These are phyloP conservation scores for Heliangelus exortis DNA, from an alignment of 2,797 vertebrate genomes.

Conservation along the genomic window DNA sequence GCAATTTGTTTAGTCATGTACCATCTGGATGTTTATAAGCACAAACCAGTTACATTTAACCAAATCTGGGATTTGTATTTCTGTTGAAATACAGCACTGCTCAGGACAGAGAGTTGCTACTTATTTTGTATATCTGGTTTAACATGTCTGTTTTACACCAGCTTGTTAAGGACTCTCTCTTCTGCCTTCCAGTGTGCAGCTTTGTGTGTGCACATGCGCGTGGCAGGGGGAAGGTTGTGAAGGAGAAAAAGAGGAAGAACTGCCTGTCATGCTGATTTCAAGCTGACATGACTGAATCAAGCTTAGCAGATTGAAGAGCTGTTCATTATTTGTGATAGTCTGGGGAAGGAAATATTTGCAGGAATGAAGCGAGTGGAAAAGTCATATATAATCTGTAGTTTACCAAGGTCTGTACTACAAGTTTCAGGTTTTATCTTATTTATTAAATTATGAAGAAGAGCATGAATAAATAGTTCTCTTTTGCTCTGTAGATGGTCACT, in stretches of 20 bases:
- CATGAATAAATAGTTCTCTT: neutral
- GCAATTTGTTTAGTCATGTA: slow-evolving; percentile 70
- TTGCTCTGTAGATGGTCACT: neutral
- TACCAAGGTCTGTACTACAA: neutral
- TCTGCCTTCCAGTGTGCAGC: slow-evolving; percentile 27
- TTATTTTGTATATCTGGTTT: slow-evolving; percentile 26
- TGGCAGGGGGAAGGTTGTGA: neutral
- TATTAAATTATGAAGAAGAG: neutral
- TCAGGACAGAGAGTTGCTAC: slow-evolving; percentile 17
- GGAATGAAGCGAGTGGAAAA: neutral
- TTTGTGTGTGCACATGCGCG: neutral
- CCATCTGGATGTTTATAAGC: slow-evolving; percentile 72
- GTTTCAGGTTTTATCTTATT: neutral
- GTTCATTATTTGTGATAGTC: neutral
- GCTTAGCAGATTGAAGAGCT: neutral
- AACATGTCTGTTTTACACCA: slow-evolving; percentile 29
- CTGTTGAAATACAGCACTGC: slow-evolving; percentile 17
- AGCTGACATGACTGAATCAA: neutral
- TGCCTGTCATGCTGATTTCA: slow-evolving; percentile 1
- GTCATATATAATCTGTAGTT: neutral
- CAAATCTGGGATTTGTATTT: slow-evolving; percentile 63
- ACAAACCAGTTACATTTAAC: slow-evolving; percentile 61
- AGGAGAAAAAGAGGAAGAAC: slow-evolving; percentile 38
- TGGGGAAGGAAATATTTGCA: neutral
- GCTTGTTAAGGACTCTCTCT: slow-evolving; percentile 28